phyloP scores from a whole-genome alignment of 2,113 vertebrate species.

The Lampris megalopsis region DNA sequence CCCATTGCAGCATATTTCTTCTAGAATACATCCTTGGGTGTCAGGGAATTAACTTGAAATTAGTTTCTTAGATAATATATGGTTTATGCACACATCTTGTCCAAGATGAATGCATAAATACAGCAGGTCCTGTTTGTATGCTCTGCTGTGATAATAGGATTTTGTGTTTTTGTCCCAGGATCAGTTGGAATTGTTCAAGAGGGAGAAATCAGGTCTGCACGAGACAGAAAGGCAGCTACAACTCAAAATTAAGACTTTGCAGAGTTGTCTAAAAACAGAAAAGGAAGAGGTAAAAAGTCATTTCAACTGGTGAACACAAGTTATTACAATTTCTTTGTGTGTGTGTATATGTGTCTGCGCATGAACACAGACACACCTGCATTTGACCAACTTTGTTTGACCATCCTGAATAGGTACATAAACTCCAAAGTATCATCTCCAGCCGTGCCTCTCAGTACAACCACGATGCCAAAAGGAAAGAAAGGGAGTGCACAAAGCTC shows the following conservation, averaged over 20 bases:
- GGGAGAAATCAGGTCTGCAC: slow-evolving; percentile 91
- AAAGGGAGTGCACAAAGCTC: slow-evolving; percentile 92
- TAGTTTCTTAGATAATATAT: neutral
- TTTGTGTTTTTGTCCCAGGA: slow-evolving; percentile 82
- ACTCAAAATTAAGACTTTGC: slow-evolving; percentile 92
- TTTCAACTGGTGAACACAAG: neutral
- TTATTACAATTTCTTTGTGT: neutral
- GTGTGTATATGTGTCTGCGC: neutral
- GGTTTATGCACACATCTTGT: no score
- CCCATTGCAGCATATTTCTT: no score
- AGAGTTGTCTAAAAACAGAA: slow-evolving; percentile 94
- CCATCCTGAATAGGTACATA: slow-evolving; percentile 87
- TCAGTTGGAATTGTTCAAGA: slow-evolving; percentile 90
- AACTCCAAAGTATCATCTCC: slow-evolving; percentile 93
- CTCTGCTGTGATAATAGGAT: neutral
- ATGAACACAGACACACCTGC: neutral
- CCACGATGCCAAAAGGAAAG: slow-evolving; percentile 96
- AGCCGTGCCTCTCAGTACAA: slow-evolving; percentile 95
- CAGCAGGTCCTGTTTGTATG: neutral
- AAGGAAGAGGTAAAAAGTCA: slow-evolving; percentile 91
- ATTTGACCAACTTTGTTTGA: neutral
- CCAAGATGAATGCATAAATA: no score
- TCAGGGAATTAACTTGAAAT: neutral
- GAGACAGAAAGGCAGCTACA: slow-evolving; percentile 94
- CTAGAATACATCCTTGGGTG: no score